These are phyloP conservation scores for Gambusia yucatana DNA, from an alignment of 2,797 vertebrate species.

Conservation along the genomic window DNA sequence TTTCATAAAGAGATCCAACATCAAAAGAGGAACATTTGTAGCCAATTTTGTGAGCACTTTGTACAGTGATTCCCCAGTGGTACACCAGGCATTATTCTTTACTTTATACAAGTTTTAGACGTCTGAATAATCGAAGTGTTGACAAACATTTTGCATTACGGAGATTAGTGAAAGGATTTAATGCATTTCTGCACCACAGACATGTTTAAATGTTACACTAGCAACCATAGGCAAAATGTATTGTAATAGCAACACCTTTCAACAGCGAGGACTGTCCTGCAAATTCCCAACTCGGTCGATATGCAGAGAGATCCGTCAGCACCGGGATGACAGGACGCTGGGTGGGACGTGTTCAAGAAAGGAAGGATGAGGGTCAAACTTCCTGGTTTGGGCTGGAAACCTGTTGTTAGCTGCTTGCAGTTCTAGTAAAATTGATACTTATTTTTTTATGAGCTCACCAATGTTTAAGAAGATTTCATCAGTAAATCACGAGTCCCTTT, in stretches of 20 bases:
- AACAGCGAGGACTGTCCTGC: no score
- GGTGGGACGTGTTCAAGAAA: no score
- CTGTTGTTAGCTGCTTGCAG: no score
- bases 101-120: background rate
- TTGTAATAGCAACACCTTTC: background rate
- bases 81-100: background rate
- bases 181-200: background rate
- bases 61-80: background rate
- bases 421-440: background rate
- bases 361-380: no score
- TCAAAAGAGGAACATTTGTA: slow-evolving; percentile 15
- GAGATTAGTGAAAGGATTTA: background rate
- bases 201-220: background rate
- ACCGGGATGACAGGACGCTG: no score
- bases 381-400: no score
- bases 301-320: no score
- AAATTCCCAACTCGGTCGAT: no score
- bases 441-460: background rate
- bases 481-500: background rate
- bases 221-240: background rate
- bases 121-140: background rate
- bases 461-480: background rate
- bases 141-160: background rate
- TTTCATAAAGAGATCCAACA: slow-evolving; percentile 29
- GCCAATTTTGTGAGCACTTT: background rate